Percentiles rank a stretch among this genome's conserved stretches.
phyloP scores from a whole-genome alignment of 2,888 invertebrate species.

The Neoascia interrupta region DNA sequence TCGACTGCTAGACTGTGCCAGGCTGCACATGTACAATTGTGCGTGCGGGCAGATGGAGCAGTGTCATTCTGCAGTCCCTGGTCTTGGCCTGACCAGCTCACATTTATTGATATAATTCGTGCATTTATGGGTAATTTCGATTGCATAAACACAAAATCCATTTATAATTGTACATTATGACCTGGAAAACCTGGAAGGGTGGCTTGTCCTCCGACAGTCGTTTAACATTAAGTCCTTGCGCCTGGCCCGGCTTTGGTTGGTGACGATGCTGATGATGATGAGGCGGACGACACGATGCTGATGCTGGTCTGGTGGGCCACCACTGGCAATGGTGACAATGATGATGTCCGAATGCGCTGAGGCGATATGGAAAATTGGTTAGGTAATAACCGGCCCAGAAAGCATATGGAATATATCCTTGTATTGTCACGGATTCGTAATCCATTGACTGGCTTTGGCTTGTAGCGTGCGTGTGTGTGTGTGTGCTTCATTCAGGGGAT shows the following conservation, averaged over 20 bases:
- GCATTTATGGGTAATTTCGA: constrained; percentile 70
- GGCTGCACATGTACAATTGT: no score
- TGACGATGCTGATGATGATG: constrained; percentile 16
- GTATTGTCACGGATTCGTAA: constrained; percentile 66
- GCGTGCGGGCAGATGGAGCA: constrained; percentile 38
- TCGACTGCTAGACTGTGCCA: no score
- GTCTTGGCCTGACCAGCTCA: constrained; percentile 9
- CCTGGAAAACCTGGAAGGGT: constrained; percentile 59
- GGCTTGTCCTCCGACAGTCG: constrained; percentile 42
- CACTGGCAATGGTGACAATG: constrained; percentile 42
- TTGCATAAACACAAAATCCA: constrained; percentile 72
- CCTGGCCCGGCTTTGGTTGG: constrained; percentile 8
- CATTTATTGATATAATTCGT: constrained; percentile 69
- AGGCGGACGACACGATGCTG: constrained; percentile 8
- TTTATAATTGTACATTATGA: constrained; percentile 72
- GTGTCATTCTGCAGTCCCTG: constrained; percentile 32
- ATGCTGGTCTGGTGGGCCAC: not conserved
- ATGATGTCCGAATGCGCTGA: constrained; percentile 69
- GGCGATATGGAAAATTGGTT: constrained; percentile 70
- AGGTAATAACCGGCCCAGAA: constrained; percentile 69
- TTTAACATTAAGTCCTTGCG: constrained; percentile 59
- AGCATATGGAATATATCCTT: constrained; percentile 69
- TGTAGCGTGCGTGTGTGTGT: constrained; percentile 30
- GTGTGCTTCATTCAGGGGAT: constrained; percentile 22
- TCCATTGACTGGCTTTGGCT: constrained; percentile 41